Percentiles rank a stretch among this genome's conserved stretches.
Conservation (phyloP, 2,113 vertebrate species). For the Ifrita kowaldi region DNA sequence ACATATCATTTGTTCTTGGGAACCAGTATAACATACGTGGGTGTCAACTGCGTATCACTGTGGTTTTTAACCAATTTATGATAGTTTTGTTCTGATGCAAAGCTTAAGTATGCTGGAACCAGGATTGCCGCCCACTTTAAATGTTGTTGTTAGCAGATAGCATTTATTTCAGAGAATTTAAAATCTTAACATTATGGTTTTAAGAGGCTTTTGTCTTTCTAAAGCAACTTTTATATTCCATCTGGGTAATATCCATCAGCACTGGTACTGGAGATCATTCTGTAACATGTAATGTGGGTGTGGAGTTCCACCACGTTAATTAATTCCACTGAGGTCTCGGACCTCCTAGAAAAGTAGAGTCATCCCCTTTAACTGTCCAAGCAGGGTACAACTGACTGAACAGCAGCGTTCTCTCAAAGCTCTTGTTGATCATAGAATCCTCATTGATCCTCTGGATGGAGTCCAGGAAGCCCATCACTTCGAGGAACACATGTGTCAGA, state of each 20-base stretch:
- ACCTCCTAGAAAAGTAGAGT: not conserved
- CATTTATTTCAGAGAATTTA: slow-evolving; percentile 33
- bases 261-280: not conserved
- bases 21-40: slow-evolving; percentile 23
- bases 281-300: accelerated
- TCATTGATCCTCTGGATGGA: not conserved
- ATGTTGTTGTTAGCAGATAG: slow-evolving; percentile 28
- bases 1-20: slow-evolving; percentile 42
- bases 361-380: not conserved
- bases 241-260: not conserved
- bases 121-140: slow-evolving; percentile 35
- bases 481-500: not conserved
- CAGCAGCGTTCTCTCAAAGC: not conserved
- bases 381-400: not conserved
- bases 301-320: not conserved
- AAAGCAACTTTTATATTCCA: not conserved
- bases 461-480: slow-evolving; percentile 13
- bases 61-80: slow-evolving; percentile 55
- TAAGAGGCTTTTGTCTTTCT: slow-evolving; percentile 9
- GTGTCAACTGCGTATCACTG: not conserved
- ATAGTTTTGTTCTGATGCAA: slow-evolving; percentile 48
- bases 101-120: slow-evolving; percentile 23
- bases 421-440: not conserved
- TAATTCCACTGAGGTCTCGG: not conserved
- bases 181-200: not conserved